Base-by-base conservation (phyloP, 2,113 vertebrate species). In the Ovibos moschatus region DNA sequence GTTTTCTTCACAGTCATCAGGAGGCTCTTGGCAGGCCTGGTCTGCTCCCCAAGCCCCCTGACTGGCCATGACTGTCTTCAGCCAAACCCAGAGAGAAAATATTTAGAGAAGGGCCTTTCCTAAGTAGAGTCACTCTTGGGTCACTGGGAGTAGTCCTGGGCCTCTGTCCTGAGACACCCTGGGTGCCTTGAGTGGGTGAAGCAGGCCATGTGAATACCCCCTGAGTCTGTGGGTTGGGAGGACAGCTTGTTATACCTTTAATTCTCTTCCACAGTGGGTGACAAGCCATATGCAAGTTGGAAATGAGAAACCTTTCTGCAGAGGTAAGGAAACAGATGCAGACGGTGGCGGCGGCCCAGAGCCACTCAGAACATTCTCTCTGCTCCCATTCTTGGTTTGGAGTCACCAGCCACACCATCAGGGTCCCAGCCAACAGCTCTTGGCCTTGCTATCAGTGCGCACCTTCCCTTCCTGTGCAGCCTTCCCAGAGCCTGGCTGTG, bases 21-120 rank as follows among this genome's bases (percentile, higher is more conserved):
- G 89, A 47, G 55, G 81, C 58, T 91, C 89, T 64, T 85, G 95
- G 89, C 78, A 83, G 64, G 57, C 50, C 58, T 60, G 62, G 19
- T 47, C 84, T 6, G 11, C 40, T 91, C 87, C 92, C 84, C 16
- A n/a, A 92, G 79, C 21, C 87, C 87, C 87, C 51, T 36, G 74
- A 83, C 40, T 1, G 71, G 57, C 89, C 94, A 25, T 84, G 60
- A 87, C 45, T 28, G 40, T 89, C 60, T 89, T 60, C 87, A 58
- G 83, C 67, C 64, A 98, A 96, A 89, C 60, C 89, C 79, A 58
- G 91, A 96, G 87, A 87, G 79, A 92, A 97, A 96, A 84, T 89
- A 95, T 93, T 95, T 86, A 85, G 92, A 96, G 88, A 92, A 94
- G 53, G 79, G 23, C 30, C 71, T 86, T 71, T 84, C 13, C 23